Conservation (phyloP, 2,888 invertebrate species). For the Plutella xylostella region DNA sequence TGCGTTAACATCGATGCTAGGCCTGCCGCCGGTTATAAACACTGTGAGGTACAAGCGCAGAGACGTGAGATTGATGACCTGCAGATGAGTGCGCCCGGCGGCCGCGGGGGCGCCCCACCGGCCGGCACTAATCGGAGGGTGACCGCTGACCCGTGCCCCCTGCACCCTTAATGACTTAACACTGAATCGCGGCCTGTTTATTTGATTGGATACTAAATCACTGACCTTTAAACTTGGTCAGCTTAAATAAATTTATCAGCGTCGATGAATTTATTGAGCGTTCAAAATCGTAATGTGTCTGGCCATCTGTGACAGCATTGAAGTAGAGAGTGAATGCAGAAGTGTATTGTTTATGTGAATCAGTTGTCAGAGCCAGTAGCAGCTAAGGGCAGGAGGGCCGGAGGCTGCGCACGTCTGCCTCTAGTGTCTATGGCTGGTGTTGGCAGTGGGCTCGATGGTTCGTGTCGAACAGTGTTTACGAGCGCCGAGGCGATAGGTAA, state of each 20-base stretch:
- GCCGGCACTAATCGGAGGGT: constrained; percentile 41
- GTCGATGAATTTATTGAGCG: not conserved
- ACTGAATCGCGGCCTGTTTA: not conserved
- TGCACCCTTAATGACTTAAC: constrained; percentile 37
- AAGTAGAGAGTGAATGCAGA: constrained; percentile 22
- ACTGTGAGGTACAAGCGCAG: no score
- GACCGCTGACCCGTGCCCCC: constrained; percentile 47
- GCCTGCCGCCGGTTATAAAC: no score
- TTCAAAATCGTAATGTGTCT: constrained; percentile 1
- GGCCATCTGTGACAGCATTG: constrained; percentile 17
- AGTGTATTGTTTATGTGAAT: constrained; percentile 28
- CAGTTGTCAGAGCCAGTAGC: constrained; percentile 47
- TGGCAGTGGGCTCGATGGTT: constrained; percentile 42
- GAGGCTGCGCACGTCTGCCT: no score
- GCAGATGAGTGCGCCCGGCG: constrained; percentile 3
- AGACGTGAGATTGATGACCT: no score
- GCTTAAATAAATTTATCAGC: not conserved
- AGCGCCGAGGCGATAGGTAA: constrained; percentile 57
- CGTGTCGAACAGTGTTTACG: constrained; percentile 59
- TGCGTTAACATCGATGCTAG: no score
- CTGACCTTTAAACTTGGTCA: constrained; percentile 38
- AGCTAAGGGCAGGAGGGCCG: constrained; percentile 26
- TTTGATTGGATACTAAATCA: constrained; percentile 33
- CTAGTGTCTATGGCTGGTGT: constrained; percentile 56
- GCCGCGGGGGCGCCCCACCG: no score